phyloP scores from a whole-genome alignment of 2,797 vertebrate genomes.

The Tympanoctomys barrerae region DNA sequence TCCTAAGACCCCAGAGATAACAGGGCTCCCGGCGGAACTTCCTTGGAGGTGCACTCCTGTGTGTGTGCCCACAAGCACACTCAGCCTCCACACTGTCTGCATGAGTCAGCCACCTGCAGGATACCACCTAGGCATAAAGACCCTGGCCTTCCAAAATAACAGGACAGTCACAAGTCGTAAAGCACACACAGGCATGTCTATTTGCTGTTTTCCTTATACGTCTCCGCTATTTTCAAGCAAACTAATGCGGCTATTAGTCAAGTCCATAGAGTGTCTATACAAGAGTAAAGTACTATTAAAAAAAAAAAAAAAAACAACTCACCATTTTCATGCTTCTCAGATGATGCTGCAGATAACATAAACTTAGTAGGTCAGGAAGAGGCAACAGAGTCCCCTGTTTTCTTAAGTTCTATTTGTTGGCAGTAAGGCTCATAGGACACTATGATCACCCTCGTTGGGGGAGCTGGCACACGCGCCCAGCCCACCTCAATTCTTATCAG shows the following conservation, averaged over 20 bases:
- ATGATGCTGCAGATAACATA: neutral
- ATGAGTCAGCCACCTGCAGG: neutral
- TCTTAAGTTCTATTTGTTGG: neutral
- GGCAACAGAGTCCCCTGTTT: neutral
- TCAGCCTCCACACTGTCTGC: neutral
- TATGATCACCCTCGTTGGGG: neutral
- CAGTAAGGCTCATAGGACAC: neutral
- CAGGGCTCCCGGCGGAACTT: neutral
- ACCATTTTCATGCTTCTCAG: neutral
- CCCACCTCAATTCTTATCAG: neutral
- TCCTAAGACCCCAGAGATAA: neutral
- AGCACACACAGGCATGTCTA: neutral
- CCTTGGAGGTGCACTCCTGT: neutral
- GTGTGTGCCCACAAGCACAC: too few relatives aligned
- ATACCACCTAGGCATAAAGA: neutral
- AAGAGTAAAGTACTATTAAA: neutral
- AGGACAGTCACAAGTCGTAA: neutral
- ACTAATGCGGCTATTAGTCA: neutral
- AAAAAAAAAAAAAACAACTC: too few relatives aligned
- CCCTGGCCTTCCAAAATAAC: neutral
- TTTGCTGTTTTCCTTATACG: neutral
- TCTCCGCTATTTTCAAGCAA: neutral
- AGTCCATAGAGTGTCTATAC: neutral
- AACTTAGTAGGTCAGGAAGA: neutral
- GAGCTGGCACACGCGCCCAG: neutral